These are phyloP conservation scores for Dendrocincla tyrannina DNA, from an alignment of 2,797 vertebrate species.

Conservation along the genomic window DNA sequence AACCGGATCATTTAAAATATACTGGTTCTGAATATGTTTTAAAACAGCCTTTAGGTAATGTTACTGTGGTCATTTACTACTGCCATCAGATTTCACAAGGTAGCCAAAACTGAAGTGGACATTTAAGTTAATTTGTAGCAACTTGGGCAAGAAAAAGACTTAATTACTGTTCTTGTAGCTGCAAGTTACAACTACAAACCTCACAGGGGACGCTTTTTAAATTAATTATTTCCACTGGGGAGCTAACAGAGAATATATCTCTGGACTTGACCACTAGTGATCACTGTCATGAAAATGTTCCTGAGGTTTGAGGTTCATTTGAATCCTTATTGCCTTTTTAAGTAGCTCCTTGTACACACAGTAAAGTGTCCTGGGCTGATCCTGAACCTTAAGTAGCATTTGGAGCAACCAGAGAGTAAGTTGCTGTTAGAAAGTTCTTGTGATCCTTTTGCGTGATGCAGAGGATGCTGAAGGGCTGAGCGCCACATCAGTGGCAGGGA, in stretches of 20 bases:
- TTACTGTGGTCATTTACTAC: background rate
- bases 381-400: background rate
- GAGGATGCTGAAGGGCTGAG: background rate
- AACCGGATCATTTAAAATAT: background rate
- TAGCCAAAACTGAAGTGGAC: background rate
- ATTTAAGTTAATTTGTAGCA: background rate
- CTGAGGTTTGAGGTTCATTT: background rate
- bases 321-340: background rate
- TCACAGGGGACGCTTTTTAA: background rate
- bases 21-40: background rate
- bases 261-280: background rate
- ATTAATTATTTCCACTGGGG: background rate
- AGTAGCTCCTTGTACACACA: background rate
- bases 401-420: background rate
- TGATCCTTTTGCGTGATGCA: background rate
- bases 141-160: background rate
- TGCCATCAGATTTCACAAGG: background rate
- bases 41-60: background rate
- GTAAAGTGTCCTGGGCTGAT: background rate
- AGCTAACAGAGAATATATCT: background rate
- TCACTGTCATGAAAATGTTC: background rate
- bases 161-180: background rate
- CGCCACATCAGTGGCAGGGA: rapidly evolving
- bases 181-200: background rate
- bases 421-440: background rate